A percentile compares a stretch with the other conserved stretches of the same genome.
Conservation (phyloP, 2,113 vertebrate species). For the Gracilinanus agilis region DNA sequence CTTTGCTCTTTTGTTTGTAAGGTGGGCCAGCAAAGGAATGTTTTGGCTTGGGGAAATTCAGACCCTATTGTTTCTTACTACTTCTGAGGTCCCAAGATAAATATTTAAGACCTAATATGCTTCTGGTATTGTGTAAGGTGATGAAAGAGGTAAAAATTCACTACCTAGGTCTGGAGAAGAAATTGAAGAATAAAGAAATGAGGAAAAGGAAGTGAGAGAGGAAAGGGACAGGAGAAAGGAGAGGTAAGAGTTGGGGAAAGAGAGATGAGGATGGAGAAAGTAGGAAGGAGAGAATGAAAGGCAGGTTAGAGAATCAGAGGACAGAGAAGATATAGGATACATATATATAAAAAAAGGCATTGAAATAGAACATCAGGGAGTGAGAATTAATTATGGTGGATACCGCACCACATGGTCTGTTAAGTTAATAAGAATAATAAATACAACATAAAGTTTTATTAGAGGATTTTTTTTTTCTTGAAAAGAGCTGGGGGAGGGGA, state of each 20-base stretch:
- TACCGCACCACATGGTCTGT: background rate
- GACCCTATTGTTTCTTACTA: background rate
- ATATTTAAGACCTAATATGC: background rate
- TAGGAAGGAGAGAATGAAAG: rapidly evolving
- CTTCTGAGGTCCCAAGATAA: background rate
- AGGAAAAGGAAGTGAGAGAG: rapidly evolving
- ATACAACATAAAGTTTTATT: background rate
- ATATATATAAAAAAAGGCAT: background rate
- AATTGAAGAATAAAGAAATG: background rate
- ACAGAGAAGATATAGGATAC: background rate
- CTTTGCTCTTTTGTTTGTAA: background rate
- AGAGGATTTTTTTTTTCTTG: background rate
- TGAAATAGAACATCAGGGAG: background rate
- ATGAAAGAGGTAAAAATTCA: background rate
- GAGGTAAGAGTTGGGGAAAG: rapidly evolving
- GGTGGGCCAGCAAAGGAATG: background rate
- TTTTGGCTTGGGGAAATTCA: background rate
- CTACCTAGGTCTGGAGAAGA: background rate
- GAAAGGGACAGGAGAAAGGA: background rate
- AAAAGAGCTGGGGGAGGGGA: background rate
- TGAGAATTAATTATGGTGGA: background rate
- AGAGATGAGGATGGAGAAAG: rapidly evolving
- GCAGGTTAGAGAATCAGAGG: rapidly evolving
- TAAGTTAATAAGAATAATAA: no score
- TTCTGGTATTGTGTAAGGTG: background rate